Percentiles rank a stretch among this genome's conserved stretches.
phyloP scores from a whole-genome alignment of 2,113 vertebrate genomes.

The Malurus cyaneus region DNA sequence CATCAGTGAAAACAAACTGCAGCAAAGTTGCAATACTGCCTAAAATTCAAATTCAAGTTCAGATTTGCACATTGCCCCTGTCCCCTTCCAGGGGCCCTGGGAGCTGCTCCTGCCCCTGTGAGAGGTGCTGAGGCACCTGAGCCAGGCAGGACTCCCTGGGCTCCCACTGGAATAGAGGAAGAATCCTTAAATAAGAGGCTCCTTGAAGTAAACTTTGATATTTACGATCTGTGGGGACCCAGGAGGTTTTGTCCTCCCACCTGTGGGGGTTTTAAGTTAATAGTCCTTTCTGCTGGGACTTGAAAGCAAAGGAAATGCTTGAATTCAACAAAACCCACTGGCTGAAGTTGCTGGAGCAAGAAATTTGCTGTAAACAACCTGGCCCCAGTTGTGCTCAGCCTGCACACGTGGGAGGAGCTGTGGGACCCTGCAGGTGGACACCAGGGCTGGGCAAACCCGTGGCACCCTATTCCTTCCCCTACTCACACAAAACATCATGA shows the following conservation, averaged over 20 bases:
- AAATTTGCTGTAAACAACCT: not conserved
- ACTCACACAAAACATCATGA: not conserved
- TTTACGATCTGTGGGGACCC: not conserved
- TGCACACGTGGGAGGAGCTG: not conserved
- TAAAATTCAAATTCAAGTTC: constrained; percentile 37
- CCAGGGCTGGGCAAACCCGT: not conserved
- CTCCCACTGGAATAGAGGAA: not conserved
- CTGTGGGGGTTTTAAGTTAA: not conserved
- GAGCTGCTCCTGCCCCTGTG: not conserved
- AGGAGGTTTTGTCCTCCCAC: not conserved
- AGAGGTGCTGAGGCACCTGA: not conserved
- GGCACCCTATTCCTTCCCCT: not conserved
- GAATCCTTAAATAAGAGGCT: not conserved
- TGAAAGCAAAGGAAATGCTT: not conserved
- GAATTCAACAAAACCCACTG: not conserved
- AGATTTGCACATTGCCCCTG: not conserved
- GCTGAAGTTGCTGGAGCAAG: not conserved
- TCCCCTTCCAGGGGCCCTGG: not conserved
- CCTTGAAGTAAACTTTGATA: not conserved
- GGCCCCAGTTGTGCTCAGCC: not conserved
- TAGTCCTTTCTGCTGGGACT: not conserved
- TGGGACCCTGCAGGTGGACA: not conserved
- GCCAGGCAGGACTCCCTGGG: not conserved
- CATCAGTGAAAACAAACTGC: constrained; percentile 51
- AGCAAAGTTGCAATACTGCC: constrained; percentile 63